A percentile compares a stretch with the other conserved stretches of the same genome.
Evolutionary conservation across 2,888 invertebrate genomes (phyloP).

Genomic region (Sepiola atlantica): DNA sequence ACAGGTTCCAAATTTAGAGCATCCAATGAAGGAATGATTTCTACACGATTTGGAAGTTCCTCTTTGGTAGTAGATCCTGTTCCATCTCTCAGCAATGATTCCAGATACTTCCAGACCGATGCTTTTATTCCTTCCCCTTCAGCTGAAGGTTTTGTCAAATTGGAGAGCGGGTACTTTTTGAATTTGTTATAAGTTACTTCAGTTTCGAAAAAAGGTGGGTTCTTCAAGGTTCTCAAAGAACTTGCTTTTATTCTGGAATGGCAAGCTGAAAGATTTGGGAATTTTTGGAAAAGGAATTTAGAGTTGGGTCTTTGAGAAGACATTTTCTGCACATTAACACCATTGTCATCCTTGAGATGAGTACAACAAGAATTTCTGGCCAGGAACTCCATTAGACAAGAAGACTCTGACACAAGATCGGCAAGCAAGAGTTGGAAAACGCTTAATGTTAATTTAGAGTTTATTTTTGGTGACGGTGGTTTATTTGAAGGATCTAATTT

Average conservation of each 20-base stretch:
- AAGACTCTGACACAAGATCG: neutral
- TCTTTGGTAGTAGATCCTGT: neutral
- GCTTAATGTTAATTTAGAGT: conserved; percentile 40
- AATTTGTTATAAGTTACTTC: conserved; percentile 4
- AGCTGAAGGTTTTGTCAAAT: neutral
- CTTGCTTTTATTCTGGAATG: neutral
- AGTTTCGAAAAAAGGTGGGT: conserved; percentile 39
- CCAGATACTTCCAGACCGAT: neutral
- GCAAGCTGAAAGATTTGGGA: neutral
- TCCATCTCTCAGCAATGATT: neutral
- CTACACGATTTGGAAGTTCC: neutral
- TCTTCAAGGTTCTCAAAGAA: conserved; percentile 41
- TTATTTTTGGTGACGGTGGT: neutral
- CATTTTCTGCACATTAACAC: neutral
- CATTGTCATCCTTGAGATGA: neutral
- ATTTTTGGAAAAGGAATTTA: neutral
- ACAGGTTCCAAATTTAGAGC: neutral
- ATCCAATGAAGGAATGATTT: conserved; percentile 41
- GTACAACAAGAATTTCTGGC: conserved; percentile 4
- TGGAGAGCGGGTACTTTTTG: neutral
- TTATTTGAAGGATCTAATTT: neutral
- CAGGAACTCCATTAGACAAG: neutral
- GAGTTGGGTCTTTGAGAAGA: neutral
- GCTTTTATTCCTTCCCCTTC: neutral
- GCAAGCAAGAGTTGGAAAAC: conserved; percentile 32